phyloP scores from a whole-genome alignment of 2,888 invertebrate genomes.

The Tanypteryx hageni region DNA sequence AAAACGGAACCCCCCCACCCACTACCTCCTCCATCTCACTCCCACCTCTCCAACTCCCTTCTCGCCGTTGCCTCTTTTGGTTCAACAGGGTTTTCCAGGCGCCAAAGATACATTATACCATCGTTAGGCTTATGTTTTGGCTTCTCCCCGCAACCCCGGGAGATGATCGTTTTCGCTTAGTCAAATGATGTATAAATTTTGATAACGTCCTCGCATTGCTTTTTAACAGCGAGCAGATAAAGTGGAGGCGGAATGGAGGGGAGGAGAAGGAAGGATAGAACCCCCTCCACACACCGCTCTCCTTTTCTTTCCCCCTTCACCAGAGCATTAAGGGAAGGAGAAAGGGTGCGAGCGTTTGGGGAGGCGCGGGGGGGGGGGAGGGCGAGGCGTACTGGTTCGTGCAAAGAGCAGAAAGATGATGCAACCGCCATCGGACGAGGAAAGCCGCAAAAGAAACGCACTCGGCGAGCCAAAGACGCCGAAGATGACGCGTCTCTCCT shows the following conservation, averaged over 20 bases:
- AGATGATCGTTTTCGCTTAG: conserved; percentile 69
- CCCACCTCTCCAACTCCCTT: no score
- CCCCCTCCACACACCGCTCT: conserved; percentile 1
- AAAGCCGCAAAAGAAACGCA: no score
- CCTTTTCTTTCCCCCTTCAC: conserved; percentile 66
- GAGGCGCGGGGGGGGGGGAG: no score
- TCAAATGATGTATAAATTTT: conserved; percentile 70
- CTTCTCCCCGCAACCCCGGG: conserved; percentile 65
- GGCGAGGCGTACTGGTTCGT: no score
- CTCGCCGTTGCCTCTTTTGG: not conserved
- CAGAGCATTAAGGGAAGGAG: not conserved
- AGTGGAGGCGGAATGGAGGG: conserved; percentile 56
- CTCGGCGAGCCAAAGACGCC: no score
- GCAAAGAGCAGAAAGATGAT: no score
- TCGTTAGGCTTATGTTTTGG: conserved; percentile 70
- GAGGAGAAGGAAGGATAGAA: not conserved
- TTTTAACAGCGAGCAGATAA: conserved; percentile 68
- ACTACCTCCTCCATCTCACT: no score
- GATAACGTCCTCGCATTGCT: conserved; percentile 68
- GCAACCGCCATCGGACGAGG: no score
- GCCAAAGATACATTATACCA: conserved; percentile 68
- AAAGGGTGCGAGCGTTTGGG: no score
- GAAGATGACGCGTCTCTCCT: no score
- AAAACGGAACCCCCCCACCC: not conserved
- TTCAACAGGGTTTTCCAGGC: not conserved